Evolutionary conservation across 2,797 vertebrate species (phyloP), one percentile per base, ranked within the genome.

Genomic region (Manis javanica): DNA sequence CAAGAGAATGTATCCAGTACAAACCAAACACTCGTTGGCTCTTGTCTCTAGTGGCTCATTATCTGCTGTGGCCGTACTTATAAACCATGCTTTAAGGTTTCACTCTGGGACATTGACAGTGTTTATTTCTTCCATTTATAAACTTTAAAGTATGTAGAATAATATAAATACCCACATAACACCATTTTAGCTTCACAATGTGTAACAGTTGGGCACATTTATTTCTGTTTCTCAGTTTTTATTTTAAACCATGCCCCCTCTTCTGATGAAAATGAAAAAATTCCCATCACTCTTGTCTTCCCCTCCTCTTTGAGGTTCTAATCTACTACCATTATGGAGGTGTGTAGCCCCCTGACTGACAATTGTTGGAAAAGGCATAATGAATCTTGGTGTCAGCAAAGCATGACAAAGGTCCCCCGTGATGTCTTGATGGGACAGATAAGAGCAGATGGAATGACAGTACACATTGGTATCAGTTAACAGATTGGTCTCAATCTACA

Each of bases 241-340:
- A 71, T 53, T 83, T 92, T 83, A 94, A 90, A 55, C 26, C 19
- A 74, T 34, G n/a, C 78, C 10, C 29, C 23, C 49, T 90, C 42
- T 86, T 74, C 74, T 84, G 24, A 57, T 55, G 24, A 89, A 63
- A n/a, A 74, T 68, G 53, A 78, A 94, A 92, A 87, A 51, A 7
- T 3, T 87, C 39, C 78, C 26, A 37, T 63, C 53, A 69, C 14
- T 84, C 46, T 69, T 15, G 63, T 19, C 68, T 12, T 53, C 11
- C 37, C 31, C 26, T 16, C 2, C 4, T 11, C 61, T 51, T 75
- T 85, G 31, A 34, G 34, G 26, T 64, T 83, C 79, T 87, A 57
- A 91, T 34, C 61, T 37, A 55, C 0, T 3, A 13, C 55, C 31
- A 71, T 39, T 34, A 79, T 5, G 55, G 29, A 59, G 24, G 8